Base-by-base conservation (phyloP, 1,140 invertebrate genomes). In the Cotesia chilonis region DNA sequence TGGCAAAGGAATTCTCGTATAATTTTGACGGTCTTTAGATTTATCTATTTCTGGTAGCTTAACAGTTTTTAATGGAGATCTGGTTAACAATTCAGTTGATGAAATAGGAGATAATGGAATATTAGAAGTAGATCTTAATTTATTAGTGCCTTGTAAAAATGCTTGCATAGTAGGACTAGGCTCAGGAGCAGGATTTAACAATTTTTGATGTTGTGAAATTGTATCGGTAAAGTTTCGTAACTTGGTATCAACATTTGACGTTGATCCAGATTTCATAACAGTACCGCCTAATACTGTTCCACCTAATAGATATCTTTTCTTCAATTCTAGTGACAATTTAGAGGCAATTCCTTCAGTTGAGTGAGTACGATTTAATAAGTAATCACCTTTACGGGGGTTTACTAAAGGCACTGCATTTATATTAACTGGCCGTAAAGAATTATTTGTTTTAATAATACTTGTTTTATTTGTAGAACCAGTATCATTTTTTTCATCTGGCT, bases 131-230 rank as follows among this genome's bases (percentile, higher is more conserved):
- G 78, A 65, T 28, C 80, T 80, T 4, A 90, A 70, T 63, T 88
- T 89, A 14, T 83, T 86, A 0, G 88, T 85, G 4, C 87, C 87
- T 73, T 90, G 88, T 0, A 92, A 81, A 78, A 94, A 92, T 1
- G 90, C 91, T 77, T 93, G 91, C 92, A 94, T 94, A 17, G 91
- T 90, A 1, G 92, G 89, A 81, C 91, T 93, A 5, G 92, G 92
- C 73, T 92, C 90, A 0, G 92, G 88, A 0, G 94, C 93, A 0
- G 94, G 94, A 83, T 95, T 93, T 47, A 96, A 80, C 71, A 96
- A 84, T 79, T 96, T 96, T 80, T 97, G 95, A 76, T 94, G 93
- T 80, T 96, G 94, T 1, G 94, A 95, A 71, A 96, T 96, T 69
- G 92, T 93, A 36, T 93, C 94, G 51, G 94, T 91, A 74, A 96